A percentile compares a stretch with the other conserved stretches of the same genome.
phyloP scores from a whole-genome alignment of 2,113 vertebrate genomes.

The Enhydra lutris region DNA sequence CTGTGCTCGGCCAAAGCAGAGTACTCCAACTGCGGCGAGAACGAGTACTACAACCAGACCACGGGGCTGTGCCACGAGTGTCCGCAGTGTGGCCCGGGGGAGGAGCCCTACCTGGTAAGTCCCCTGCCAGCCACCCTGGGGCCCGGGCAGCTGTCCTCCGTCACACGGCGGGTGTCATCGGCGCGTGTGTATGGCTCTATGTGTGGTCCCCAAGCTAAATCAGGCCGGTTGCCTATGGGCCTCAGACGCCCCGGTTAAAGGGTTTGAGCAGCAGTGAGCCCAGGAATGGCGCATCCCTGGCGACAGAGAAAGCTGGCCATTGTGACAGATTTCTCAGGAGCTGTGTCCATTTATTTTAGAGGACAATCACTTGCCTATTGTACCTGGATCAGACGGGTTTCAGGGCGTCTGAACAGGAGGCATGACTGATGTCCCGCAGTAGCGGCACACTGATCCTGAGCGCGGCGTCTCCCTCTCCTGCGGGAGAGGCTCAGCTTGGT shows the following conservation, averaged over 20 bases:
- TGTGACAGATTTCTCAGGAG: not conserved
- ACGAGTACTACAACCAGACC: slow-evolving; percentile 97
- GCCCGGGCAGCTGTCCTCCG: not conserved
- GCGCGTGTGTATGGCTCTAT: too few species aligned
- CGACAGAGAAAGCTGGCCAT: not conserved
- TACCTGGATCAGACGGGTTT: not conserved
- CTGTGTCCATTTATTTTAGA: not conserved
- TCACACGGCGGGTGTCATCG: rapidly evolving
- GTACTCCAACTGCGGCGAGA: slow-evolving; percentile 94
- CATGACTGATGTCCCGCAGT: not conserved
- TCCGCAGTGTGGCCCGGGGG: slow-evolving; percentile 93
- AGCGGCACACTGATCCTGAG: not conserved
- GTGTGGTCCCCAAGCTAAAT: not conserved
- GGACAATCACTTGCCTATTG: not conserved
- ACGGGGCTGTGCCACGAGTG: slow-evolving; percentile 94
- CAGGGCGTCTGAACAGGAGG: not conserved
- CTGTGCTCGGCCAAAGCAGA: slow-evolving; percentile 88
- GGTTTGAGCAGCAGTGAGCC: not conserved
- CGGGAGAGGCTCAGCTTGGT: rapidly evolving
- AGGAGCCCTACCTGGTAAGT: slow-evolving; percentile 96
- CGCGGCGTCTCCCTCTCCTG: rapidly evolving
- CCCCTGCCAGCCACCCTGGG: not conserved
- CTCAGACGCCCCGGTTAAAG: rapidly evolving
- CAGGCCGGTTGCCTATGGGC: rapidly evolving
- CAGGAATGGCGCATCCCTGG: not conserved